Evolutionary conservation across 1,140 invertebrate genomes (phyloP), one percentile per base, ranked within the genome.

Genomic region (Drosophila mojavensis): DNA sequence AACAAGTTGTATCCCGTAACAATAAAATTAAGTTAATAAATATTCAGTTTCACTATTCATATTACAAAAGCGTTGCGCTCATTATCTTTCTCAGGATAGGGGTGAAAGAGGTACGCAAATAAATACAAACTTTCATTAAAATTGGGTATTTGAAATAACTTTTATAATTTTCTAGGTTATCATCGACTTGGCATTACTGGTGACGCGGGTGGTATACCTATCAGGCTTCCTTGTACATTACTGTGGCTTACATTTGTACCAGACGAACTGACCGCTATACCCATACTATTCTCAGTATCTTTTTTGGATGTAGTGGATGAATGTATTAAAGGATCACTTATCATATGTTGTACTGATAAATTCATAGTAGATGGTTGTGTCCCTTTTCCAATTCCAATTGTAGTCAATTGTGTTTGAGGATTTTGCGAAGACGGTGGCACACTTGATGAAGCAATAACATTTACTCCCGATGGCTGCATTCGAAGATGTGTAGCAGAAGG

Each of bases 401-500:
- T 36, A 13, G 77, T 53, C 28, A 79, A 28, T 26, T 79, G 76
- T 10, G 65, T 30, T 47, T 70, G 58, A 4, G 60, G 30, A 30
- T 39, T 33, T 45, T 71, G 82, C 28, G 70, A 77, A 6, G 59
- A 47, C 36, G 67, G 48, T 28, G 56, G 76, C 4, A 48, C 63
- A 24, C 17, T 62, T 6, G 82, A 48, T 48, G 66, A 10, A 20
- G 60, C 30, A 39, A 68, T 60, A 26, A 66, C 50, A 41, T 50
- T 51, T 36, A 75, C 69, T 39, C 74, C 45, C 4, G 75, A 58
- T 1, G 66, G 43, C 92, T 93, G 67, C 91, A 92, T 66, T 9
- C 91, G 81, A 50, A 92, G 85, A 72, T 92, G 91, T 11, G 93
- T 82, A 90, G 93, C 77, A 92, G 93, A 56, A 5, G 94, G 88